Conservation (phyloP, 2,888 invertebrate species). For the Parochlus steinenii region DNA sequence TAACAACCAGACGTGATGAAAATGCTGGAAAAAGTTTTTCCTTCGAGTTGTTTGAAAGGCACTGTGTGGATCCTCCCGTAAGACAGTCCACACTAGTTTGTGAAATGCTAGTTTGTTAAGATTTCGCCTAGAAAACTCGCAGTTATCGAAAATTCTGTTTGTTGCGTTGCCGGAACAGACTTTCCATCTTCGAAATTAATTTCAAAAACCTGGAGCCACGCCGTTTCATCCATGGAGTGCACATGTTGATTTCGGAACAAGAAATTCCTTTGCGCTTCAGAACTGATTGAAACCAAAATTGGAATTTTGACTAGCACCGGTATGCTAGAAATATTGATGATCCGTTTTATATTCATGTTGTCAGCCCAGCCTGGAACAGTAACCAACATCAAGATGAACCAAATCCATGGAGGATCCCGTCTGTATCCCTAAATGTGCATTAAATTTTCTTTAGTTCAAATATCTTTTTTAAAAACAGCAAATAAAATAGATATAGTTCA, state of each 20-base stretch:
- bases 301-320: constrained; percentile 21
- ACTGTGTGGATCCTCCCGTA: background rate
- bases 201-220: constrained; percentile 1
- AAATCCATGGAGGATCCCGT: constrained; percentile 20
- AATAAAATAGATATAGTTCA: too few species aligned
- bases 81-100: constrained; percentile 15
- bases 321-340: constrained; percentile 31
- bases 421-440: constrained; percentile 22
- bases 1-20: constrained; percentile 56
- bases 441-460: background rate
- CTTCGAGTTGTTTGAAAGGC: constrained; percentile 8
- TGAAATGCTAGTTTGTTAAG: constrained; percentile 18
- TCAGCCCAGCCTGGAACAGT: constrained; percentile 30
- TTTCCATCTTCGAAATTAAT: constrained; percentile 8
- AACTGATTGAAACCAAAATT: constrained; percentile 25
- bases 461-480: background rate
- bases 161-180: constrained; percentile 16
- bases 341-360: constrained; percentile 27
- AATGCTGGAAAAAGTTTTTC: constrained; percentile 21
- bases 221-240: constrained; percentile 25
- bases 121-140: constrained; percentile 25
- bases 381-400: constrained; percentile 23
- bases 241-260: constrained; percentile 26
- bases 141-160: constrained; percentile 28
- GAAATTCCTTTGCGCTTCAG: constrained; percentile 15